Percentiles rank a stretch among this genome's conserved stretches.
Evolutionary conservation across 2,797 vertebrate species (phyloP).

Genomic region (Graptemys geographica): DNA sequence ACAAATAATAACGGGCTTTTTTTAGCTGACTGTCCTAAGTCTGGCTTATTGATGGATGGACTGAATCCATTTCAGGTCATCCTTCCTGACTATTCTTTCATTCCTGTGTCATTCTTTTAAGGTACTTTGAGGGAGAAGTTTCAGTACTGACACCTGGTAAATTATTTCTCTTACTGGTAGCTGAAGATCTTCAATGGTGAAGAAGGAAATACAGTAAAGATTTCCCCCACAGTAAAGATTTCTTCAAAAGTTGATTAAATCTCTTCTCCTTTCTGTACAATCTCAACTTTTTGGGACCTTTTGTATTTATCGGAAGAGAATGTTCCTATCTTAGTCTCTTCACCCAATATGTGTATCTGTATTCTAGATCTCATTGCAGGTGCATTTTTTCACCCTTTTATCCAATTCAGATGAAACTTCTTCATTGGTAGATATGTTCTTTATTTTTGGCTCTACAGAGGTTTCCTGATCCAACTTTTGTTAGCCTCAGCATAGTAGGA

Average conservation of each 20-base stretch:
- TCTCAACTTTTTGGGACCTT: background rate
- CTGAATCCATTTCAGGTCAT: background rate
- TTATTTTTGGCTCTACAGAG: background rate
- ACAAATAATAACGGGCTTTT: background rate
- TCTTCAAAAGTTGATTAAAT: too few relatives aligned
- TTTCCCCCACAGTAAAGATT: too few relatives aligned
- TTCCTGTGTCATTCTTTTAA: background rate
- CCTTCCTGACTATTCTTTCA: background rate
- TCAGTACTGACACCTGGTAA: background rate
- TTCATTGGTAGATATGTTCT: background rate
- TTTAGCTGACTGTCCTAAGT: background rate
- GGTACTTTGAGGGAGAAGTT: background rate
- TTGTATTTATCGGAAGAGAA: background rate
- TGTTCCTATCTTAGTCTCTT: background rate
- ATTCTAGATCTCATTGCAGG: background rate
- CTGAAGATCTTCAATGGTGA: background rate
- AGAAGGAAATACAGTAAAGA: background rate
- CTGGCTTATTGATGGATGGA: background rate
- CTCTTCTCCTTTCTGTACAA: background rate
- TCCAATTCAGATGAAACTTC: background rate
- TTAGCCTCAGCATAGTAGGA: background rate
- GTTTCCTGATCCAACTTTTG: background rate
- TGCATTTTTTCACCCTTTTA: background rate
- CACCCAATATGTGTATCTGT: background rate
- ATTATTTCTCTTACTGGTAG: background rate